Evolutionary conservation across 2,797 vertebrate species (phyloP), one percentile per base, ranked within the genome.

Genomic region (Xerus rutilus): DNA sequence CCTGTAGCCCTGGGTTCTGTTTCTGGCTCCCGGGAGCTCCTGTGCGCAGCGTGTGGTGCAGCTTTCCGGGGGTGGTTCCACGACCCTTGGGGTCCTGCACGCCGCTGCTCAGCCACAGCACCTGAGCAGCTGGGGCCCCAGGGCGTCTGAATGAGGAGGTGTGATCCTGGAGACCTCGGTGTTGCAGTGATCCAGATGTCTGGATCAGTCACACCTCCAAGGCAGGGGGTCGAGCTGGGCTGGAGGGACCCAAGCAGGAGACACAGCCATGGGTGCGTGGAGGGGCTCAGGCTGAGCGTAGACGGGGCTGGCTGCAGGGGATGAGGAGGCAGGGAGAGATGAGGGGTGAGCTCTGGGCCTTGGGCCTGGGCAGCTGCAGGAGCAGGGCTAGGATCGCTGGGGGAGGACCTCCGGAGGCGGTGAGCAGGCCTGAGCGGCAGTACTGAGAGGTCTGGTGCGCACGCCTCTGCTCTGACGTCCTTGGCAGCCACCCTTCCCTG

Each of bases 381-480:
- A 1, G 3, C 3, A 14, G 23, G 91, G 49, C 13, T 21, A 30
- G 39, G 30, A 47, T 5, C 13, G 5, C 59, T 25, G 39, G 78
- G 1, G 5, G 9, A 14, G 35, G n/a, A 59, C 14, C 79, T 30
- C 43, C 7, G 57, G 20, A n/a, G 7, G 3, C 21, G 6, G 69
- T 0, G 1, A 15, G 21, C 6, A 11, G 30, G 64, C 4, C 0
- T 0, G 35, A 25, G 45, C 28, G 30, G n/a, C 62, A 9, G 15
- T 7, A 11, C 14, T 4, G 11, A 1, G 30, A 21, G 9, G 73
- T 17, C 45, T 6, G 11, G 18, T 17, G 73, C 7, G 49, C 13
- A 28, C 13, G 23, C 8, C 39, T 17, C 39, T 4, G 64, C 25
- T 30, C 25, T 45, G 3, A 17, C 3, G 3, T 25, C 57, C 43